Evolutionary conservation across 2,113 vertebrate genomes (phyloP).

Genomic region (Thermophis baileyi): DNA sequence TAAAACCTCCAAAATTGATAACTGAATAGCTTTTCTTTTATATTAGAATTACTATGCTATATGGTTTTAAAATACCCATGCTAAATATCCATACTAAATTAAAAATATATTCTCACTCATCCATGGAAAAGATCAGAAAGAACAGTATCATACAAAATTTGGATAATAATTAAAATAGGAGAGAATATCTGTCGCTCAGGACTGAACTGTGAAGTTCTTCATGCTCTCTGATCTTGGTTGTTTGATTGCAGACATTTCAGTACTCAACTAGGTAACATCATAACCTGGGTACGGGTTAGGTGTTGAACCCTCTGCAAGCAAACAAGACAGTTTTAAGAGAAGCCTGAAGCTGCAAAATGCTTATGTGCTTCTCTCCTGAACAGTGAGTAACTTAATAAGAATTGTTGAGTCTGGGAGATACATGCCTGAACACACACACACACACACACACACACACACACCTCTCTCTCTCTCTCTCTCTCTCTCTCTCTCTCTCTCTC

Average conservation of each 20-base stretch:
- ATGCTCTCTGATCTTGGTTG: background rate
- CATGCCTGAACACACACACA: background rate
- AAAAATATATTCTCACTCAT: background rate
- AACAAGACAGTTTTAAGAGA: background rate
- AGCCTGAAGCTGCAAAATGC: background rate
- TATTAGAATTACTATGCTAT: conserved; percentile 25
- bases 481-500: background rate
- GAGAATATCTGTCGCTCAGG: background rate
- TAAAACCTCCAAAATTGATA: conserved; percentile 52
- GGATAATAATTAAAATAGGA: background rate
- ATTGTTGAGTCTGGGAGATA: background rate
- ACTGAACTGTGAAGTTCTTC: background rate
- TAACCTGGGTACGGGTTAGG: background rate
- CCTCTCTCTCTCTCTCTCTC: background rate
- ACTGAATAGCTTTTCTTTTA: conserved; percentile 59
- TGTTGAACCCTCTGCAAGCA: background rate
- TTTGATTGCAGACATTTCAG: background rate
- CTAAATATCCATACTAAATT: background rate
- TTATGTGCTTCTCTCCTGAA: background rate
- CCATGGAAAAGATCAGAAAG: background rate
- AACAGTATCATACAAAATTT: background rate
- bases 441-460: background rate
- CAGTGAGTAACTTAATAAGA: background rate
- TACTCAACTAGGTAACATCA: background rate
- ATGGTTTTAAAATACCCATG: background rate